Percentiles rank a stretch among this genome's conserved stretches.
Conservation (phyloP, 2,888 invertebrate species). For the Ochropacha duplaris region DNA sequence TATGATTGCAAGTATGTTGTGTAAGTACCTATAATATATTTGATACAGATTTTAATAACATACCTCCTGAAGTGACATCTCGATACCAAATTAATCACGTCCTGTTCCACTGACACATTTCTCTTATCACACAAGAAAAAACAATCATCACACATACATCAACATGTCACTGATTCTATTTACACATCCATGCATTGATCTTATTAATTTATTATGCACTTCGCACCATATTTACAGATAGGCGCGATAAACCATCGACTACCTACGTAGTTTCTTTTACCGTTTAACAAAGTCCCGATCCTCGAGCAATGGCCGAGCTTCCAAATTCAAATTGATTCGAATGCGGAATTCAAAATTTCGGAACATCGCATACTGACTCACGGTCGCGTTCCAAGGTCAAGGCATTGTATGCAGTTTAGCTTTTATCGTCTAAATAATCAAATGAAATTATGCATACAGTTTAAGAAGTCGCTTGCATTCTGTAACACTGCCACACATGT, state of each 20-base stretch:
- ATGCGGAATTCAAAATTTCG: conserved; percentile 60
- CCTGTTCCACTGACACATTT: conserved; percentile 57
- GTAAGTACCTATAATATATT: neutral
- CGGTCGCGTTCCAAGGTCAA: conserved; percentile 60
- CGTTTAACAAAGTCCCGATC: neutral
- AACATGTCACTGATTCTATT: conserved; percentile 25
- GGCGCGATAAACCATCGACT: neutral
- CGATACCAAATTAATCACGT: conserved; percentile 47
- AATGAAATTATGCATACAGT: conserved; percentile 67
- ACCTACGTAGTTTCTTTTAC: neutral
- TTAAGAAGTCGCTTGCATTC: conserved; percentile 46
- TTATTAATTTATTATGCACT: conserved; percentile 12
- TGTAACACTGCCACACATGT: conserved; percentile 36
- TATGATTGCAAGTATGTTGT: too few relatives aligned
- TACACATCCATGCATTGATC: conserved; percentile 6
- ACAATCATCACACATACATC: conserved; percentile 38
- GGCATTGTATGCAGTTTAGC: conserved; percentile 55
- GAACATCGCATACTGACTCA: conserved; percentile 54
- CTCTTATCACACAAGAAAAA: conserved; percentile 48
- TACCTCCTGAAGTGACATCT: conserved; percentile 77
- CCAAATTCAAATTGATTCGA: conserved; percentile 38
- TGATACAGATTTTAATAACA: conserved; percentile 24
- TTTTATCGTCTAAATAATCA: conserved; percentile 51
- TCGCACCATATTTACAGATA: neutral
- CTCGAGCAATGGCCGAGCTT: conserved; percentile 22